Base-by-base conservation (phyloP, 2,797 vertebrate genomes). In the Acrossocheilus wenchowensis region DNA sequence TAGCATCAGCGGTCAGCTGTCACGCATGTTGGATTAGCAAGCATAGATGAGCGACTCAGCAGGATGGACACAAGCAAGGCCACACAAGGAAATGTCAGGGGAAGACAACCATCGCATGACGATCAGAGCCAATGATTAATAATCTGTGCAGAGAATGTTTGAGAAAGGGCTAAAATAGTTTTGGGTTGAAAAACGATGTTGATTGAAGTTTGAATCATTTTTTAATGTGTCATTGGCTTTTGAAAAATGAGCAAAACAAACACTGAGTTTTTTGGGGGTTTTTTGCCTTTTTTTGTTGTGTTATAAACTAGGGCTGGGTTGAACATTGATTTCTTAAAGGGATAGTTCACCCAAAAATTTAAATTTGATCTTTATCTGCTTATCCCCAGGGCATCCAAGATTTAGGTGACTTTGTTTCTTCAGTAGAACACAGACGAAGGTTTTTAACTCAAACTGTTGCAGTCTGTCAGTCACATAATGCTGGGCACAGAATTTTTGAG, bases 1-100 rank as follows among this genome's bases (percentile, higher is more conserved):
- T 92, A 89, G 89, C 86, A 84, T 88, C 82, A 88, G 90, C 81
- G 84, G 89, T 91, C 90, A 90, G 79, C 89, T 91, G 92, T 92
- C 91, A 91, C 88, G 48, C 82, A 88, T 85, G 62, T 85, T 88
- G 83, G 83, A 89, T 87, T 87, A 89, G 89, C 80, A 85, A 88
- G 82, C 88, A 85, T 39, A 88, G 83, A 85, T 36, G 68, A 88
- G 81, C 84, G 72, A 86, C 88, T 88, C 87, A 89, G 88, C 87
- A 88, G 83, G 82, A 84, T 89, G 88, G 82, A 88, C 86, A 89
- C 39, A 54, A 89, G 78, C 85, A 84, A 87, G 88, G 88, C 86
- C 89, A 87, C 84, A 87, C 81, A 86, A 71, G 77, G 62, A 85
- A 78, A 81, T 87, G 86, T 86, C 87, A 87, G 64, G 78, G 83